Base-by-base conservation (phyloP, 1,140 invertebrate species). In the Copidosoma floridanum region DNA sequence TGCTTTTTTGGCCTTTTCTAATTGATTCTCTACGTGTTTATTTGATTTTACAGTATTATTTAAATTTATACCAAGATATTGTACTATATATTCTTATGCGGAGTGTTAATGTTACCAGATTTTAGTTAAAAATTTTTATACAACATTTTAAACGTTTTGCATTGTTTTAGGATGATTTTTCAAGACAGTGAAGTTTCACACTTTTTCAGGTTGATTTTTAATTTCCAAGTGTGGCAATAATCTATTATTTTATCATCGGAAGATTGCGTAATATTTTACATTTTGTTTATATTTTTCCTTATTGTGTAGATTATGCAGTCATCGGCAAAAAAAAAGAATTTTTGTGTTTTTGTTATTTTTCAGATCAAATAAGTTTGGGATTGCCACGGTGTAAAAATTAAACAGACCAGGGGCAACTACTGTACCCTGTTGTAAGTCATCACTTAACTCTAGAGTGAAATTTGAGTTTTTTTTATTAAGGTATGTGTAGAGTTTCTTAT, bases 31-130 rank as follows among this genome's bases (percentile, higher is more conserved):
- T 12, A 65, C 20, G 24, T 69, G 67, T 12, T 53, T 21, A 37
- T 65, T 65, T 0, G 64, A 29, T 20, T 51, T 21, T 7, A 69
- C 11, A 57, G 57, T 55, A 3, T 53, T n/a, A n/a, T 67, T 63
- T 16, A 68, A 11, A n/a, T 61, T n/a, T 3, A 66, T 18, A 0
- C 64, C 68, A 10, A 70, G 18, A 20, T 69, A 71, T 61, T 59
- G 66, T 7, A 65, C 65, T 4, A 18, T 23, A n/a, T n/a, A 1
- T 54, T 52, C 21, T 50, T 37, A n/a, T 69, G 60, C 5, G 43
- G 40, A 2, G 67, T 53, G 7, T 11, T n/a, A 14, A 20, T 44
- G 20, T 63, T 14, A 2, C 0, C 7, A 2, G 37, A 8, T 7
- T n/a, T n/a, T 14, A 64, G 10, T 1, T 10, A 8, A 16, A 65